Evolutionary conservation across 2,113 vertebrate genomes (phyloP).

Genomic region (cat (Felis catus)): DNA sequence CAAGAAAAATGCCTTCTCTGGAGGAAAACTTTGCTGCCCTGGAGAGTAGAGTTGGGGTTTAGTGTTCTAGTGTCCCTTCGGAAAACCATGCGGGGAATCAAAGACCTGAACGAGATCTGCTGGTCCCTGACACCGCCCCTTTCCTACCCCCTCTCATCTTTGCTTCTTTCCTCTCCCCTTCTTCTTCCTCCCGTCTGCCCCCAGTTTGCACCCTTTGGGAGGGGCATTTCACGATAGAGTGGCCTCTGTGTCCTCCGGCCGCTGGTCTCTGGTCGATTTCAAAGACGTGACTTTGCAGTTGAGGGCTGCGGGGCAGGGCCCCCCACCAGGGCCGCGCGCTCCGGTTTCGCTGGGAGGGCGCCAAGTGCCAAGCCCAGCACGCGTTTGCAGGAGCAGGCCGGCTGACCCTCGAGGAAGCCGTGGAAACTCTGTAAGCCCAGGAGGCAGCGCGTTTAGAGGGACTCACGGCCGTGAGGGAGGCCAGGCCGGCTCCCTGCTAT

Average conservation of each 20-base stretch:
- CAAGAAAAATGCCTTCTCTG: neutral
- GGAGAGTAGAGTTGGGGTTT: neutral
- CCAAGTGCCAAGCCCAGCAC: neutral
- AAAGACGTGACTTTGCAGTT: neutral
- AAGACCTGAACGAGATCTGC: neutral
- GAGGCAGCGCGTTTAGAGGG: neutral
- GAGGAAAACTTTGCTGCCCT: neutral
- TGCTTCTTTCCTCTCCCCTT: neutral
- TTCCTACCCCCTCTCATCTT: neutral
- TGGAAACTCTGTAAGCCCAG: neutral
- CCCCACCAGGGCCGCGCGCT: fast-evolving
- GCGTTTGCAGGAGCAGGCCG: neutral
- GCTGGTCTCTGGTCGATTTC: neutral
- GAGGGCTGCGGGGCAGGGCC: neutral
- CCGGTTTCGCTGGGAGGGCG: neutral
- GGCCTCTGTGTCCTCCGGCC: neutral
- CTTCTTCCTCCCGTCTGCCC: neutral
- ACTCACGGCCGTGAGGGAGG: neutral
- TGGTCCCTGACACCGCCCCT: neutral
- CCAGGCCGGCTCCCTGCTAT: neutral
- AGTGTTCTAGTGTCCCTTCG: neutral
- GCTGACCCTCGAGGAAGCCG: slow-evolving; percentile 20
- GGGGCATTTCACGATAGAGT: neutral
- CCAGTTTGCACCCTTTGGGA: too few relatives aligned
- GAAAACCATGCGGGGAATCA: neutral